Base-by-base conservation (phyloP, 2,888 invertebrate genomes). In the Danaus chrysippus region DNA sequence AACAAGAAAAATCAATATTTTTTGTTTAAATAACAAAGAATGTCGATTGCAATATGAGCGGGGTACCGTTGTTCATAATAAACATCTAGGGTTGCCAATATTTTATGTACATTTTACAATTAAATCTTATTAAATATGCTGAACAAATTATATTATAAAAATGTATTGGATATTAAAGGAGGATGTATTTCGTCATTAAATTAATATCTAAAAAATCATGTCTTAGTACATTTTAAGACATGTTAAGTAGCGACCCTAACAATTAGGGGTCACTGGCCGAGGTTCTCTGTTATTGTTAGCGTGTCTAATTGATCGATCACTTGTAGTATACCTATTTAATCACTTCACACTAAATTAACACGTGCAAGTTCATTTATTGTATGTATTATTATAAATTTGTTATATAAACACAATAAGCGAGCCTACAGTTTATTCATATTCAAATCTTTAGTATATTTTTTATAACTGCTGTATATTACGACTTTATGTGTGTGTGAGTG, bases 11-110 rank as follows among this genome's bases (percentile, higher is more conserved):
- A 34, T 34, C 23, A 34, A 34, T 34, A 34, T 34, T 34, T 34
- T 34, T 34, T 34, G 23, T 34, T 34, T 34, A 34, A 8, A 34
- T 57, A 59, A 67, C 61, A 66, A 60, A 64, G 53, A 61, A 54
- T 12, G 42, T 59, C 46, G 59, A 56, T 66, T 64, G 61, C 62
- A 53, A 66, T 56, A 60, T 63, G 64, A 64, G 75, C 75, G 73
- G 73, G 65, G 67, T 82, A 84, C 85, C 85, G 85, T 84, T 86
- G 84, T 80, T 84, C 85, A 85, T 86, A 84, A 81, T 80, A 80
- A 84, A 79, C 84, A 3, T 1, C 23, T 34, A 34, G 23, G 23
- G 23, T 34, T 34, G 23, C 23, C 23, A 34, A 34, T 34, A 0
- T 34, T 3, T 34, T 34, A 6, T 34, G 23, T 34, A 34, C 2